Percentiles rank a stretch among this genome's conserved stretches.
Conservation (phyloP, 1,140 invertebrate genomes). For the Pseudoatta argentina region DNA sequence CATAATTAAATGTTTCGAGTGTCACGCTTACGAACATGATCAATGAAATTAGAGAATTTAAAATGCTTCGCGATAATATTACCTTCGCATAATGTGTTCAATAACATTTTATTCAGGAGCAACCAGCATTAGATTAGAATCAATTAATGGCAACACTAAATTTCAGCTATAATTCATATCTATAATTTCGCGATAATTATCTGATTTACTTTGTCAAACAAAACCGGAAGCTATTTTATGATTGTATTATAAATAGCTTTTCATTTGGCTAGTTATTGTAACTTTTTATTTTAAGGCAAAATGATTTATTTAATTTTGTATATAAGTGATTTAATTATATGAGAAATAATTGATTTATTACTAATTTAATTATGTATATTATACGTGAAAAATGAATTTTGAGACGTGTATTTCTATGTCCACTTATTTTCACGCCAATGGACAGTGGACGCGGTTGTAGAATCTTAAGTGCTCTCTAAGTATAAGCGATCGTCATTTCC, state of each 20-base stretch:
- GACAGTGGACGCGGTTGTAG: constrained; percentile 28
- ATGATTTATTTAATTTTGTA: background rate
- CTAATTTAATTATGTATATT: too few species aligned
- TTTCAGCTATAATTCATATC: background rate
- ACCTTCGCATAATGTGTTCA: background rate
- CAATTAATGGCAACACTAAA: background rate
- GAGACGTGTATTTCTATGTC: background rate
- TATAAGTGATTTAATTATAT: background rate
- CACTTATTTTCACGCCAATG: constrained; percentile 45
- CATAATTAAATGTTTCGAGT: constrained; percentile 2
- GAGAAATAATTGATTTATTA: too few species aligned
- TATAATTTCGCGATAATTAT: background rate
- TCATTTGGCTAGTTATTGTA: background rate
- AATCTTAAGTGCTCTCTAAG: constrained; percentile 56
- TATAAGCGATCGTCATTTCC: constrained; percentile 41
- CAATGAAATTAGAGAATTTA: constrained; percentile 18
- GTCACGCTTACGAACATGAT: constrained; percentile 26
- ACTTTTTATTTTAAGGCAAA: background rate
- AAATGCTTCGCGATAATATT: constrained; percentile 39
- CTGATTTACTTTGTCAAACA: background rate
- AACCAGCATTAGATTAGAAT: background rate
- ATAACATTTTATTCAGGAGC: background rate
- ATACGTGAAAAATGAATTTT: background rate
- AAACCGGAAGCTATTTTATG: background rate
- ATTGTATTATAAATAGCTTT: background rate